phyloP scores from a whole-genome alignment of 2,888 invertebrate genomes.

The Agapetus fuscipes region DNA sequence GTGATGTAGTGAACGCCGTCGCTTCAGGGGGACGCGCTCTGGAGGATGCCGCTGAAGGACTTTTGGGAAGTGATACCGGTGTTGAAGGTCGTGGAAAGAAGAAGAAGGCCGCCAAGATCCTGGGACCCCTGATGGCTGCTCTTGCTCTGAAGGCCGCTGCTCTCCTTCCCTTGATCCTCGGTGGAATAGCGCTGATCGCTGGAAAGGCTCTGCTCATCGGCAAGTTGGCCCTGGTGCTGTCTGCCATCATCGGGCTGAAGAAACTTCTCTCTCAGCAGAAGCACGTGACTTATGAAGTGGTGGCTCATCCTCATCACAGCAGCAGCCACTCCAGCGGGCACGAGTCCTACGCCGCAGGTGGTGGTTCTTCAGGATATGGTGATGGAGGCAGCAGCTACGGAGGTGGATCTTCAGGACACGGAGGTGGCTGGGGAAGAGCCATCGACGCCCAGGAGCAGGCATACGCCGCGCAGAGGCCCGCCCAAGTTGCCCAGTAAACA shows the following conservation, averaged over 20 bases:
- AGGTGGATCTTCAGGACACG: constrained; percentile 35
- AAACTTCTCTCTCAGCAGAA: constrained; percentile 73
- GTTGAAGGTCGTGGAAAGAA: constrained; percentile 68
- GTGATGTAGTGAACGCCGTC: constrained; percentile 72
- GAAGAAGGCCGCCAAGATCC: constrained; percentile 69
- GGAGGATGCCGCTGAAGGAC: constrained; percentile 59
- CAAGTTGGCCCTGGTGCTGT: constrained; percentile 74
- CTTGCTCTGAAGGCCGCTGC: constrained; percentile 72
- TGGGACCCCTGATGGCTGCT: constrained; percentile 67
- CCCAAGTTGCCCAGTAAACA: background rate
- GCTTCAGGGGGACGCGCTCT: constrained; percentile 72
- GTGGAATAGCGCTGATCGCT: constrained; percentile 74
- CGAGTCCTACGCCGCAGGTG: constrained; percentile 38
- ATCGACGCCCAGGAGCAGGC: constrained; percentile 68
- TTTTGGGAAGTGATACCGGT: constrained; percentile 50
- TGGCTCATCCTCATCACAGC: constrained; percentile 74
- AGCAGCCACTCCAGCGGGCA: constrained; percentile 61
- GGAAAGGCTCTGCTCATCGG: constrained; percentile 79
- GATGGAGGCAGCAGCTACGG: constrained; percentile 45
- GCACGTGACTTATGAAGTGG: constrained; percentile 81
- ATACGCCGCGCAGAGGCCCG: constrained; percentile 65
- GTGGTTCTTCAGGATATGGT: constrained; percentile 43
- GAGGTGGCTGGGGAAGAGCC: constrained; percentile 68
- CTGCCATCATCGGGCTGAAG: constrained; percentile 76
- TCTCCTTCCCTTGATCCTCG: constrained; percentile 66